Evolutionary conservation across 2,888 invertebrate species (phyloP).

Genomic region (Andrena fulva): DNA sequence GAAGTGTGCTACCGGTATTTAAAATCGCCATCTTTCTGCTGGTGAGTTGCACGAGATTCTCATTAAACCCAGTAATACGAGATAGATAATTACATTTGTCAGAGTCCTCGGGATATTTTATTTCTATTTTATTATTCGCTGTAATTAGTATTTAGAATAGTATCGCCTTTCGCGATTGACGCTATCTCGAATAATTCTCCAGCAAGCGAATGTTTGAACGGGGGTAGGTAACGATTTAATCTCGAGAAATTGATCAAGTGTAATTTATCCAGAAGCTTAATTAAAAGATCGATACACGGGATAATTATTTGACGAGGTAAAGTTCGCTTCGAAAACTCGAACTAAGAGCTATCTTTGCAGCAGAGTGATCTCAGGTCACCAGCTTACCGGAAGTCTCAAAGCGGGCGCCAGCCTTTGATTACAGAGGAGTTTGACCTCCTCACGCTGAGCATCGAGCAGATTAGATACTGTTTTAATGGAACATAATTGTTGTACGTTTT

Average conservation of each 20-base stretch:
- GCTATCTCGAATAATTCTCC: not conserved
- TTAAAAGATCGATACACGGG: not conserved
- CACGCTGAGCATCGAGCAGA: not conserved
- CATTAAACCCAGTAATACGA: not conserved
- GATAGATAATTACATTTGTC: not conserved
- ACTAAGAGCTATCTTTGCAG: slow-evolving; percentile 1
- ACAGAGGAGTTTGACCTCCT: slow-evolving; percentile 24
- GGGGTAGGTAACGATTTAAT: not conserved
- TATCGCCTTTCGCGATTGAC: not conserved
- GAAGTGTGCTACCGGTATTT: not conserved
- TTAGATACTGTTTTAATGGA: slow-evolving; percentile 16
- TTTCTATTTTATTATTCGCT: not conserved
- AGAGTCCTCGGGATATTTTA: not conserved
- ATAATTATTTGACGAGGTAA: not conserved
- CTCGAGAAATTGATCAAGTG: not conserved
- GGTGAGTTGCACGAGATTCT: slow-evolving; percentile 14
- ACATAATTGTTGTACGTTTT: not conserved
- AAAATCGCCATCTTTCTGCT: not conserved
- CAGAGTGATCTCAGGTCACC: slow-evolving; percentile 8
- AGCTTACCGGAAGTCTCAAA: slow-evolving; percentile 24
- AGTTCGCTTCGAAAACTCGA: not conserved
- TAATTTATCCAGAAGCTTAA: not conserved
- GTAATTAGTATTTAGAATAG: not conserved
- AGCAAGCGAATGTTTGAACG: not conserved
- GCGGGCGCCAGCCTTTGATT: slow-evolving; percentile 29